Evolutionary conservation across 1,140 invertebrate genomes (phyloP).

Genomic region (Drosophila burlai): DNA sequence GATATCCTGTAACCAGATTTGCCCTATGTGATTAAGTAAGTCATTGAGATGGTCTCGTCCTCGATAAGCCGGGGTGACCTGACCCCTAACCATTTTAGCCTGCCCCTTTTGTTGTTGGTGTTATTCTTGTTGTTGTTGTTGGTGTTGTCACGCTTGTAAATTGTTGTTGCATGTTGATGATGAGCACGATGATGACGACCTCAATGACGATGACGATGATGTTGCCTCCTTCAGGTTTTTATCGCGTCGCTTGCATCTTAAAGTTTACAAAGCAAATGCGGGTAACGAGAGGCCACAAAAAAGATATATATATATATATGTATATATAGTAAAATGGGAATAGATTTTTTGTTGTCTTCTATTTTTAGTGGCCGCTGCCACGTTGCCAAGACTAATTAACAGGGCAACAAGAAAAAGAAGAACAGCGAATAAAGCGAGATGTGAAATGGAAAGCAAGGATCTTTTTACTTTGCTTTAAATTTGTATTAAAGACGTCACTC

Average conservation of each 20-base stretch:
- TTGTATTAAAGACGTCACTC: not conserved
- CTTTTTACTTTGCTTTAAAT: no score
- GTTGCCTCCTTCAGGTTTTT: slow-evolving; percentile 56
- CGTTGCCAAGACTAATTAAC: slow-evolving; percentile 71
- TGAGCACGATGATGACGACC: slow-evolving; percentile 34
- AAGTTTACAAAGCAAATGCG: slow-evolving; percentile 71
- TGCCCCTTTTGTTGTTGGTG: slow-evolving; percentile 19
- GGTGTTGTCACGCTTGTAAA: slow-evolving; percentile 63
- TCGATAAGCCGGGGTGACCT: slow-evolving; percentile 67
- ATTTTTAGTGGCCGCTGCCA: slow-evolving; percentile 13
- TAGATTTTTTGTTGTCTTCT: slow-evolving; percentile 42
- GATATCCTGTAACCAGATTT: slow-evolving; percentile 83
- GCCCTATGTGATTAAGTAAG: slow-evolving; percentile 82
- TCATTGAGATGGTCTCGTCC: slow-evolving; percentile 76
- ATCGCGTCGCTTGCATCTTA: slow-evolving; percentile 67
- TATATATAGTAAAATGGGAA: slow-evolving; percentile 24
- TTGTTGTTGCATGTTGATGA: slow-evolving; percentile 58
- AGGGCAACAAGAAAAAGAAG: slow-evolving; percentile 15
- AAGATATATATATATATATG: not conserved
- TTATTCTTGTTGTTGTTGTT: slow-evolving; percentile 6
- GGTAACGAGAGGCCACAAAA: slow-evolving; percentile 27
- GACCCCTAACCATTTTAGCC: slow-evolving; percentile 27
- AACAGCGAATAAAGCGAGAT: slow-evolving; percentile 1
- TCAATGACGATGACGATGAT: slow-evolving; percentile 40
- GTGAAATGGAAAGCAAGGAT: not conserved